phyloP scores from a whole-genome alignment of 2,888 invertebrate genomes.

The Sclerodermus sp. region DNA sequence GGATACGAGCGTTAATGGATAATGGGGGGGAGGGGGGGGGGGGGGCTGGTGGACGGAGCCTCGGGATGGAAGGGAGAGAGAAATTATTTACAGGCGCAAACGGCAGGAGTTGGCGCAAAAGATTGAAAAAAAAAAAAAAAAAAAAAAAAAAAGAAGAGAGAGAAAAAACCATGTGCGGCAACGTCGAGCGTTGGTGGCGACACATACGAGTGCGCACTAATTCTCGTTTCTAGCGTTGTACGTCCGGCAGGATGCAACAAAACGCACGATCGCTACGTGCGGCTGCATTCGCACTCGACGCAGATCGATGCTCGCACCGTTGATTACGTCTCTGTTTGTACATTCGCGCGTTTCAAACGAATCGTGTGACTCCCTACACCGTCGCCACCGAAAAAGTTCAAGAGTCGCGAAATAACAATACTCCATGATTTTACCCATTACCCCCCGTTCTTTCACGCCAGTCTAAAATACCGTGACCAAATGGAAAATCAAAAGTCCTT shows the following conservation, averaged over 20 bases:
- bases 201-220: background rate
- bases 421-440: too few relatives aligned
- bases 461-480: conserved; percentile 12
- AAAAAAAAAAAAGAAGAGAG: too few relatives aligned
- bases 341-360: conserved; percentile 23
- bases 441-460: conserved; percentile 3
- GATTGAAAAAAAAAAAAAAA: too few relatives aligned
- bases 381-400: background rate
- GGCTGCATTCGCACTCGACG: conserved; percentile 26
- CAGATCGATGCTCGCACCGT: conserved; percentile 28
- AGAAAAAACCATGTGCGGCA: too few relatives aligned
- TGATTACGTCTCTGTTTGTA: conserved; percentile 44
- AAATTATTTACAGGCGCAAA: too few relatives aligned
- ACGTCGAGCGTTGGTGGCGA: too few relatives aligned
- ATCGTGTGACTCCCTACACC: background rate
- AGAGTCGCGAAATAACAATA: too few relatives aligned
- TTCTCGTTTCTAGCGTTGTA: conserved; percentile 8
- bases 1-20: too few relatives aligned
- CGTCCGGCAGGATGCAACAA: conserved; percentile 21
- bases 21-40: background rate
- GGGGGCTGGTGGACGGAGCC: background rate
- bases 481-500: conserved; percentile 12
- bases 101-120: too few relatives aligned
- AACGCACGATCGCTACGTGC: conserved; percentile 25
- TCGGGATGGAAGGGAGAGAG: too few relatives aligned